phyloP scores from a whole-genome alignment of 2,888 invertebrate genomes.

The Ectemnius continuus region DNA sequence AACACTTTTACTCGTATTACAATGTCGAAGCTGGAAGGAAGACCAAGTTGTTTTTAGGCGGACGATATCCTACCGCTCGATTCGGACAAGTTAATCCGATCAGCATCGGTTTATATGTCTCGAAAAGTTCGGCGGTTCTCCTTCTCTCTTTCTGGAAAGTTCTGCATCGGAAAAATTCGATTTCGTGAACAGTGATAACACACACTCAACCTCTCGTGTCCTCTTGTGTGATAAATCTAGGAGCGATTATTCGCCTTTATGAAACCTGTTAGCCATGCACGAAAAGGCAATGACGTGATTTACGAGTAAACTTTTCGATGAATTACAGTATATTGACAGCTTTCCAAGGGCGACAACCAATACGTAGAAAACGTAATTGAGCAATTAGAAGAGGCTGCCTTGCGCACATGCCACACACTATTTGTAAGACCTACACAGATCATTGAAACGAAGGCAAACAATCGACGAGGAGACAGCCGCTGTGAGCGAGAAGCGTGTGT shows the following conservation, averaged over 20 bases:
- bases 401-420: too few species aligned
- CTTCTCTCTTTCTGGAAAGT: slow-evolving; percentile 6
- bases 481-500: too few species aligned
- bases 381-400: too few species aligned
- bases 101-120: slow-evolving; percentile 39
- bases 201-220: neutral
- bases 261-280: neutral
- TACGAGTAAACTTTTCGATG: neutral
- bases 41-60: neutral
- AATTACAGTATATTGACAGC: neutral
- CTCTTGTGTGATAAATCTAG: neutral
- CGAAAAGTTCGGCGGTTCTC: slow-evolving; percentile 28
- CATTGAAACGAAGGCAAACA: too few species aligned
- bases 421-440: too few species aligned
- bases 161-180: slow-evolving; percentile 17
- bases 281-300: neutral
- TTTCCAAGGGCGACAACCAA: neutral
- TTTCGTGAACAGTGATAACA: neutral
- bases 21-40: too few species aligned
- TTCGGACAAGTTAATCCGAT: slow-evolving; percentile 35
- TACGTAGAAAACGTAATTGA: too few species aligned
- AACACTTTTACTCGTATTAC: too few species aligned
- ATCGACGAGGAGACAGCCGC: too few species aligned
- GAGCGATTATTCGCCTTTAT: neutral
- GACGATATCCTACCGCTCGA: neutral